phyloP scores from a whole-genome alignment of 2,888 invertebrate species.

The Perizoma flavofasciatum region DNA sequence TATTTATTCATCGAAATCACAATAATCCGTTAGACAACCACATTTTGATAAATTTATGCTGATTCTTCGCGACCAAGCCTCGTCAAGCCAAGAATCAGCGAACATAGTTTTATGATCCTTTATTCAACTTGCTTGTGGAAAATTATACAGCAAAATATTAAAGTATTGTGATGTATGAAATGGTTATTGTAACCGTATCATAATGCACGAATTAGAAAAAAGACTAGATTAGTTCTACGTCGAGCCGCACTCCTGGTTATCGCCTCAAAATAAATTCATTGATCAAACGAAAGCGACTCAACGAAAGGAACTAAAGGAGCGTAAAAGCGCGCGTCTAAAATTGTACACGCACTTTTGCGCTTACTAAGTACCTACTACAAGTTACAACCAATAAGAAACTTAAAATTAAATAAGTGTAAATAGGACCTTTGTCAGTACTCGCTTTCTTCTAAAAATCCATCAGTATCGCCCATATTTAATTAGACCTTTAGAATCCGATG shows the following conservation, averaged over 20 bases:
- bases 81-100: no score
- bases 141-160: slow-evolving; percentile 1
- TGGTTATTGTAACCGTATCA: slow-evolving; percentile 9
- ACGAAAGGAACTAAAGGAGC: slow-evolving; percentile 72
- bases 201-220: slow-evolving; percentile 44
- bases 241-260: slow-evolving; percentile 56
- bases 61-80: no score
- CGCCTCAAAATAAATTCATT: neutral
- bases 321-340: slow-evolving; percentile 64
- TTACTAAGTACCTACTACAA: slow-evolving; percentile 35
- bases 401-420: slow-evolving; percentile 10
- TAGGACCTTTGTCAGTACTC: neutral
- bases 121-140: no score
- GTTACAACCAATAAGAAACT: slow-evolving; percentile 48
- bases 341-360: slow-evolving; percentile 65
- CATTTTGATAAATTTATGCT: no score
- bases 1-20: no score
- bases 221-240: slow-evolving; percentile 82
- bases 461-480: neutral
- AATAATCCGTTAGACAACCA: no score
- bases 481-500: neutral
- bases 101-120: no score
- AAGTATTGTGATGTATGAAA: slow-evolving; percentile 1
- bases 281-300: slow-evolving; percentile 49
- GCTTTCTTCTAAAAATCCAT: neutral